Evolutionary conservation across 1,140 invertebrate genomes (phyloP), one percentile per base, ranked within the genome.

Genomic region (Nebria ingens): DNA sequence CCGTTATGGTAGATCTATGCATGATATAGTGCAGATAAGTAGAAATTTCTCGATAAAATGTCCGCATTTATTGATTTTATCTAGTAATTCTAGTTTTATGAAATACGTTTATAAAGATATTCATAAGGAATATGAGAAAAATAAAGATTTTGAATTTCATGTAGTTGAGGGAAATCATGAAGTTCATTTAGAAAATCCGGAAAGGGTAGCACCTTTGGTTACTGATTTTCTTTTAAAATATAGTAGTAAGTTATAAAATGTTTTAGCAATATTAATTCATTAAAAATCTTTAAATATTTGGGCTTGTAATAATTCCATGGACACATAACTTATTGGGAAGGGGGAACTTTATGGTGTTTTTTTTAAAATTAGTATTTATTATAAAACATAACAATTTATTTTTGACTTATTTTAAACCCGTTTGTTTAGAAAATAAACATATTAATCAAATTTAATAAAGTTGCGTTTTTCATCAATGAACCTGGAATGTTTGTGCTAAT

Each of bases 91-190:
- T n/a, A 50, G 0, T 0, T 29, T 9, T 53, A 15, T 51, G 19
- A 38, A 0, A 40, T 17, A 20, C 38, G 25, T 17, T 22, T 53
- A 0, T 40, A 55, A 20, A 45, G 1, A 13, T 38, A 52, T 25
- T 51, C 29, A 21, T 51, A 21, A 57, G 42, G 40, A 22, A 29
- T 51, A 64, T 21, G 60, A 62, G 25, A 61, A 56, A 19, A 61
- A 62, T 58, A 58, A 65, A 25, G 63, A 63, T 59, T 59, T 65
- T 57, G 55, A 56, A 40, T 61, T 68, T 1, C 52, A 68, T 40
- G 58, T 68, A 55, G 70, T 84, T 20, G 64, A 73, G 17, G 82
- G 82, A 15, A 76, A 77, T 68, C 83, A 85, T 70, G 80, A 84
- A 68, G 68, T 83, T 9, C 83, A 85, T 64, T 70, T 80, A 57